Evolutionary conservation across 2,113 vertebrate genomes (phyloP).

Genomic region (Salminus brasiliensis): DNA sequence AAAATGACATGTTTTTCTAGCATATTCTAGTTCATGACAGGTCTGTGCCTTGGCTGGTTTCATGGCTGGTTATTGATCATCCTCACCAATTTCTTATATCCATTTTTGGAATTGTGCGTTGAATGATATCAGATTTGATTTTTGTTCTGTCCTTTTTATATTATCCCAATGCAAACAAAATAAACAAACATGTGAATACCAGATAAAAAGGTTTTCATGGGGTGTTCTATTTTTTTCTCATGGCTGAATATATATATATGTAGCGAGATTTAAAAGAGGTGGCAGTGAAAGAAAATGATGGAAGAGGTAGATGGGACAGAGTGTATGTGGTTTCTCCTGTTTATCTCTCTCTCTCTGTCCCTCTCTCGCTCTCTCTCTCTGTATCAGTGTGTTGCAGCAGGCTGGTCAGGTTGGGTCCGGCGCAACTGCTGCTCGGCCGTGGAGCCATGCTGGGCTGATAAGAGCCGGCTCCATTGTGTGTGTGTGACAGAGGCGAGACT

Average conservation of each 20-base stretch:
- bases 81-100: no score
- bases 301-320: background rate
- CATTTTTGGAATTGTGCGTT: no score
- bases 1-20: no score
- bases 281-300: background rate
- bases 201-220: no score
- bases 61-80: no score
- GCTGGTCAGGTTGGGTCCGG: background rate
- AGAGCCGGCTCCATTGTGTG: constrained; percentile 24
- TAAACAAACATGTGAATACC: no score
- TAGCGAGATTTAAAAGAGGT: background rate
- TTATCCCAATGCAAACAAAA: no score
- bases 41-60: no score
- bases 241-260: background rate
- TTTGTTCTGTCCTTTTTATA: no score
- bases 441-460: constrained; percentile 32
- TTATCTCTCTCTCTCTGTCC: background rate
- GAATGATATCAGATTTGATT: no score
- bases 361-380: constrained; percentile 12
- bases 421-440: background rate
- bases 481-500: constrained; percentile 23
- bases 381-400: constrained; percentile 37
- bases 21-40: no score
- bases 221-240: no score
- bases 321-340: background rate